Evolutionary conservation across 2,888 invertebrate genomes (phyloP).

Genomic region (Heliconius ethilla): DNA sequence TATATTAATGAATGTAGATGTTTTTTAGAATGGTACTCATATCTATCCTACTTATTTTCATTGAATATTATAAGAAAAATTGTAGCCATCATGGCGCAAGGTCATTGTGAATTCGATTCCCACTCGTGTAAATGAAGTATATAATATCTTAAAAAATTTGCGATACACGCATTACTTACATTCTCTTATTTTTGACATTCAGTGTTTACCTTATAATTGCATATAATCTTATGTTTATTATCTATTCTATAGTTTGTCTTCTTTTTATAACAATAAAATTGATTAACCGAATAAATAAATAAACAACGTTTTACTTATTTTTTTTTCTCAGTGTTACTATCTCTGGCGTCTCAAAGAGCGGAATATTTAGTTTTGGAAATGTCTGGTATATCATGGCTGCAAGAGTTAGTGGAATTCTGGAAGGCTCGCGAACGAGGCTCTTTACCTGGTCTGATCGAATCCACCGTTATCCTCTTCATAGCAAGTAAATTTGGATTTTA

Average conservation of each 20-base stretch:
- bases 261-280: background rate
- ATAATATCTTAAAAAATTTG: background rate
- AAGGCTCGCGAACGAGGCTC: constrained; percentile 89
- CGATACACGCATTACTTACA: no score
- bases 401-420: constrained; percentile 88
- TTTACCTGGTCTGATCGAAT: constrained; percentile 90
- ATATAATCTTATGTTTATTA: no score
- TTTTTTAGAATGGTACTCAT: background rate
- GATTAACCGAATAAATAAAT: background rate
- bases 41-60: background rate
- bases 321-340: constrained; percentile 88
- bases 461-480: constrained; percentile 92
- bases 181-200: no score
- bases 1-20: background rate
- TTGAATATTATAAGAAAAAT: background rate
- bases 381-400: constrained; percentile 89
- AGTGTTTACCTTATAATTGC: no score
- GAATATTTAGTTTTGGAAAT: constrained; percentile 91
- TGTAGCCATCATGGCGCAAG: background rate
- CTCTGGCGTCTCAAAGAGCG: constrained; percentile 95
- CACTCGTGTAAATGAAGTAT: background rate
- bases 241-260: background rate
- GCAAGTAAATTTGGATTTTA: constrained; percentile 85
- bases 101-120: background rate
- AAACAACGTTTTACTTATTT: background rate